phyloP scores from a whole-genome alignment of 2,113 vertebrate species.

The Neogobius melanostomus region DNA sequence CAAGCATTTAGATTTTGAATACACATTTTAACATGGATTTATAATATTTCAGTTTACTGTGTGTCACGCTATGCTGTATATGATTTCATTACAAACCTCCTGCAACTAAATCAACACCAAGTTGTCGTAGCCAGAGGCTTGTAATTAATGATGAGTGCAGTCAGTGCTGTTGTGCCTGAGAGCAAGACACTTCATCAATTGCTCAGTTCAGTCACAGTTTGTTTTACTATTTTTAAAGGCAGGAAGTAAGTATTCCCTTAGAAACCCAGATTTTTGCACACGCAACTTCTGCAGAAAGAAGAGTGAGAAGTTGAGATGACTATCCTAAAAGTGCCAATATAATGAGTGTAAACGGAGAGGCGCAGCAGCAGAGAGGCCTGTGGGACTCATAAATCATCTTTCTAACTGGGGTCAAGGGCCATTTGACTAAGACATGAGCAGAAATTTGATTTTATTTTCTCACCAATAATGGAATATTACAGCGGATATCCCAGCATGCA shows the following conservation, averaged over 20 bases:
- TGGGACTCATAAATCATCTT: slow-evolving; percentile 71
- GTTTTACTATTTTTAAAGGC: not conserved
- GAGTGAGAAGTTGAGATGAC: slow-evolving; percentile 34
- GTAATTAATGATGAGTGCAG: not conserved
- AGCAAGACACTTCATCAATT: not conserved
- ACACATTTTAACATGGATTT: too few relatives aligned
- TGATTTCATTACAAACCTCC: too few relatives aligned
- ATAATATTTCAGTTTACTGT: not conserved
- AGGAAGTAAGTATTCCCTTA: not conserved
- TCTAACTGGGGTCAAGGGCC: slow-evolving; percentile 64
- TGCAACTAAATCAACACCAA: too few relatives aligned
- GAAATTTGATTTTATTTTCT: slow-evolving; percentile 65
- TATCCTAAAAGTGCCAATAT: slow-evolving; percentile 52
- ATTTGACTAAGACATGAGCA: slow-evolving; percentile 64
- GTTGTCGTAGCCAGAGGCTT: not conserved
- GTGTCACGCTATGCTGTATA: not conserved
- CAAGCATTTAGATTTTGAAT: too few relatives aligned
- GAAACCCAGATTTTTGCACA: too few relatives aligned
- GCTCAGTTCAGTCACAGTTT: not conserved
- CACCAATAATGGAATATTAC: slow-evolving; percentile 52
- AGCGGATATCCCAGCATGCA: slow-evolving; percentile 33
- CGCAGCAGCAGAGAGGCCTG: slow-evolving; percentile 45
- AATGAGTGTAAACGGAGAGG: slow-evolving; percentile 44
- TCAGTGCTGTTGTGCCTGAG: not conserved
- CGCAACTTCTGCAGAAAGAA: slow-evolving; percentile 25